Evolutionary conservation across 2,888 invertebrate species (phyloP), one percentile per base, ranked within the genome.

Genomic region (Philopedon plagiatum): DNA sequence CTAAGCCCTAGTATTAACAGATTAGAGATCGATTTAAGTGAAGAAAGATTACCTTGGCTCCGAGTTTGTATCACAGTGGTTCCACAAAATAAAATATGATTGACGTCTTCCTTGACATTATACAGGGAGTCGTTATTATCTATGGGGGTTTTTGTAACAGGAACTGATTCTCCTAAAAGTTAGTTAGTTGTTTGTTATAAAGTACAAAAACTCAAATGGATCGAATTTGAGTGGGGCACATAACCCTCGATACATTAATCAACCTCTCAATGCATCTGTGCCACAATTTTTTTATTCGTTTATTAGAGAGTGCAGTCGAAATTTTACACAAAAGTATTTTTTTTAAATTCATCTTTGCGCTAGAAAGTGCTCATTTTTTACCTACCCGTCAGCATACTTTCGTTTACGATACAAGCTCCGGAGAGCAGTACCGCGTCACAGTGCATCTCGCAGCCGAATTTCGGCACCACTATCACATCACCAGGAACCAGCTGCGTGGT

Each of bases 331-430:
- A n/a, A n/a, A n/a, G n/a, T n/a, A n/a, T n/a, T n/a, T n/a, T n/a
- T n/a, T n/a, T n/a, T n/a, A n/a, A n/a, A n/a, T n/a, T n/a, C n/a
- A n/a, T n/a, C n/a, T n/a, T n/a, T n/a, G n/a, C n/a, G n/a, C n/a
- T n/a, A n/a, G n/a, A n/a, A n/a, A n/a, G n/a, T 8, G 9, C 5
- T 41, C 23, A n/a, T 46, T 15, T 62, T 34, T 11, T 51, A 29
- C 54, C 54, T 44, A 93, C 95, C 95, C 74, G 98, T 98, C 0
- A 98, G 90, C 96, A 97, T 97, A 79, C 97, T 95, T 87, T 98
- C 98, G 82, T 98, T 97, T 11, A 98, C 90, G 70, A 98, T 95
- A 74, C 96, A 96, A 74, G 93, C 92, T 7, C 98, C 98, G 0
- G 88, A 87, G 0, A 97, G 87, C 21, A 98, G 87, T 0, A 94